Evolutionary conservation across 2,797 vertebrate genomes (phyloP), one percentile per base, ranked within the genome.

Genomic region (Gadopsis bispinosus): DNA sequence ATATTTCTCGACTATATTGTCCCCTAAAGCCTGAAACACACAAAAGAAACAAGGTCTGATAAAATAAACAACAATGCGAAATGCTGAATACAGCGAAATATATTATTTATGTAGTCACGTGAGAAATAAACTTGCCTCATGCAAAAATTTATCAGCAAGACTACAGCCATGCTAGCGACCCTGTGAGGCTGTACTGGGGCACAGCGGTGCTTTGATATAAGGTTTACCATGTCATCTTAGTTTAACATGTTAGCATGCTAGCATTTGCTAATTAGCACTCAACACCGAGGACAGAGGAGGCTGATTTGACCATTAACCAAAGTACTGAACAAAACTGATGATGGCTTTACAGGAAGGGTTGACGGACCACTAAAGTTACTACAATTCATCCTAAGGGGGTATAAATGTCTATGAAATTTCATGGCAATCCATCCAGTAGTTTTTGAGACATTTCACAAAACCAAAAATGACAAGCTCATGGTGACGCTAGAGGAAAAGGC

Each of bases 11-110:
- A 95, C 66, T 1, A 94, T 67, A 0, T 76, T 77, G 20, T 54
- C 74, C 61, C 91, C 75, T 77, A 94, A 88, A 59, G 68, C 86
- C 97, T 98, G 89, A 41, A 71, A 75, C 5, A 48, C 20, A 83
- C 47, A 70, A 62, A 50, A 48, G 19, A 73, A 11, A 59, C 2
- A 48, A 4, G 1, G 8, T 29, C 26, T 66, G 33, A n/a, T 48
- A 2, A 16, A 26, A 61, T 12, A 16, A 10, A 20, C 17, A 20
- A n/a, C 9, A 62, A 31, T 0, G 11, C 4, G 26, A 55, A 45
- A 19, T 19, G 26, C 29, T 35, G 4, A 55, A 19, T 59, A 29
- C 4, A 48, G 29, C 35, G 17, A 3, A 47, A 47, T 10, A 29
- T 43, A 29, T 1, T 0, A 37, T 26, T 45, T 26, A 45, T 19